Evolutionary conservation across 1,140 invertebrate species (phyloP), one percentile per base, ranked within the genome.

Genomic region (Drosophila oshimai): DNA sequence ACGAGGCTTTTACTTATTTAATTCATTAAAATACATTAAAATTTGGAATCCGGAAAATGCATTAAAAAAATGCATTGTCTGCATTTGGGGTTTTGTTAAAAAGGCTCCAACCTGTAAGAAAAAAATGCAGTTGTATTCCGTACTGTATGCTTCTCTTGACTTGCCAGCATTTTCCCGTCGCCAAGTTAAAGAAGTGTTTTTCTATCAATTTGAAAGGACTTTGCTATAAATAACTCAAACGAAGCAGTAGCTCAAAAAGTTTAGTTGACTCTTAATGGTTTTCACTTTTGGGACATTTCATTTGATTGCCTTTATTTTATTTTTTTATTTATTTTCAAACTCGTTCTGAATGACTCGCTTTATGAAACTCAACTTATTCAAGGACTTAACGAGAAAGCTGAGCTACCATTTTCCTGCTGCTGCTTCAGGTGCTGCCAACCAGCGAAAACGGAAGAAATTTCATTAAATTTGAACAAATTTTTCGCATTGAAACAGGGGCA

Each of bases 401-500:
- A 24, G 15, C 9, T 36, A 31, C n/a, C 31, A 12, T 2, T 46
- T 46, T 15, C 22, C 20, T 17, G 20, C 46, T n/a, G 9, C 18
- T 18, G 24, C 24, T 46, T 13, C 71, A 62, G 54, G 57, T 74
- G 46, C 57, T 64, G 42, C 36, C 47, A 44, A 65, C 61, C 58
- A 77, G 76, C 77, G 76, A 80, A 74, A 80, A 58, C 60, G 69
- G 60, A 87, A 73, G 57, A 87, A 86, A 87, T 87, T 73, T 81
- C 84, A 86, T 76, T 87, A 86, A 74, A 76, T 76, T 86, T 71
- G 67, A 68, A 87, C 87, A 81, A 81, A 77, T 37, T 36, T 39
- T 41, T 45, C 39, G 58, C 28, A 9, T n/a, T 29, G 54, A 51
- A 33, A 18, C 18, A 22, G 28, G 18, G 4, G 12, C 50, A 64